These are phyloP conservation scores for Brachionus angularis DNA, from an alignment of 1,140 invertebrate species.

Conservation along the genomic window DNA sequence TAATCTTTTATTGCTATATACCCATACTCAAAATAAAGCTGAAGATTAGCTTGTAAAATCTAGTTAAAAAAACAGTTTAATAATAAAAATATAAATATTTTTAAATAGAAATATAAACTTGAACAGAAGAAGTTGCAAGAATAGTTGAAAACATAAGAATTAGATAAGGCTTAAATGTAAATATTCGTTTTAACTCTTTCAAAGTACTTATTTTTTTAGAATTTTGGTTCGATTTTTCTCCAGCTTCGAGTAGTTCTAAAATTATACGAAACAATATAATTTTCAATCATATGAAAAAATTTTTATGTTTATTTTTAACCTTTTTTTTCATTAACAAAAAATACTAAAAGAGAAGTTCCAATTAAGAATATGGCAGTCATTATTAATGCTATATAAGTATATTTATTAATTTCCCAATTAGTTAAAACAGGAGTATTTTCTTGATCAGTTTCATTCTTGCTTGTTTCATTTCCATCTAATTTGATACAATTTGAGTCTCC, in stretches of 20 bases:
- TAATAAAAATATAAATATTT: neutral
- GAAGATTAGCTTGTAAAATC: conserved; percentile 39
- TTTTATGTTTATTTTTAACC: neutral
- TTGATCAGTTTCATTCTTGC: neutral
- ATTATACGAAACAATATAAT: too few relatives aligned
- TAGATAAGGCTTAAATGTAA: conserved; percentile 32
- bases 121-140: conserved; percentile 26
- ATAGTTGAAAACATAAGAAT: conserved; percentile 1
- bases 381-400: conserved; percentile 20
- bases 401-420: conserved; percentile 31
- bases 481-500: conserved; percentile 6
- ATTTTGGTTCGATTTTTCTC: neutral
- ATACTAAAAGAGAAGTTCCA: neutral
- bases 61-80: neutral
- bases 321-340: conserved; percentile 34
- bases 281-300: too few relatives aligned
- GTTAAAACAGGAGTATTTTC: neutral
- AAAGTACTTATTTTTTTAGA: conserved; percentile 4
- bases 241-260: neutral
- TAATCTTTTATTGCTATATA: conserved; percentile 14
- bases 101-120: neutral
- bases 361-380: conserved; percentile 17
- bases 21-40: conserved; percentile 37
- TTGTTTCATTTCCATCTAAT: neutral
- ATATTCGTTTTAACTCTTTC: conserved; percentile 7